Percentiles rank a stretch among this genome's conserved stretches.
phyloP scores from a whole-genome alignment of 2,888 invertebrate species.

The Altica lythri region DNA sequence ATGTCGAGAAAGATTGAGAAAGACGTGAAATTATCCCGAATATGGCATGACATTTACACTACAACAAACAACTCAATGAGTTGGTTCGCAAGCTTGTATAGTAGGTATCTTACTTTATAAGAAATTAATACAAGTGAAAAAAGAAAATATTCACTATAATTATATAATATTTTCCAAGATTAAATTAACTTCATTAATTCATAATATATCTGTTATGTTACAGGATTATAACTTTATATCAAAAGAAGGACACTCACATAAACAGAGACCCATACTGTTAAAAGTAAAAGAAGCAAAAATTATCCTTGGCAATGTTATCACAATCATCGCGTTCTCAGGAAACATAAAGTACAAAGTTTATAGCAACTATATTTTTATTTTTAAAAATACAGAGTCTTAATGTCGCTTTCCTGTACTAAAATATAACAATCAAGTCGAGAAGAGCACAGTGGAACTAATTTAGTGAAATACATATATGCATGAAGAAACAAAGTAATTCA shows the following conservation, averaged over 20 bases:
- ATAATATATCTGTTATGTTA: too few relatives aligned
- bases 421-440: slow-evolving; percentile 13
- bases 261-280: too few relatives aligned
- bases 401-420: slow-evolving; percentile 21
- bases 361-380: slow-evolving; percentile 13
- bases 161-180: too few relatives aligned
- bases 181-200: too few relatives aligned
- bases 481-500: slow-evolving; percentile 29
- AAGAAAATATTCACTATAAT: too few relatives aligned
- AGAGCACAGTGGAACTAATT: slow-evolving; percentile 22
- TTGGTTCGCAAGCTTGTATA: too few relatives aligned
- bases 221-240: too few relatives aligned
- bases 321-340: slow-evolving; percentile 11
- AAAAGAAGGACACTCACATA: too few relatives aligned
- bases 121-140: too few relatives aligned
- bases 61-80: slow-evolving; percentile 6
- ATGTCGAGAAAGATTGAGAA: neutral
- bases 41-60: slow-evolving; percentile 5
- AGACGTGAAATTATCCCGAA: slow-evolving; percentile 1
- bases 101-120: too few relatives aligned
- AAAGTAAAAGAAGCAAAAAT: too few relatives aligned
- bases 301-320: too few relatives aligned
- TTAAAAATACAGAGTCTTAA: slow-evolving; percentile 11
- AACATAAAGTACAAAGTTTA: slow-evolving; percentile 14
- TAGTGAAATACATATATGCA: slow-evolving; percentile 25